Percentiles rank a stretch among this genome's conserved stretches.
Evolutionary conservation across 2,888 invertebrate genomes (phyloP).

Genomic region (Heliconius erato): DNA sequence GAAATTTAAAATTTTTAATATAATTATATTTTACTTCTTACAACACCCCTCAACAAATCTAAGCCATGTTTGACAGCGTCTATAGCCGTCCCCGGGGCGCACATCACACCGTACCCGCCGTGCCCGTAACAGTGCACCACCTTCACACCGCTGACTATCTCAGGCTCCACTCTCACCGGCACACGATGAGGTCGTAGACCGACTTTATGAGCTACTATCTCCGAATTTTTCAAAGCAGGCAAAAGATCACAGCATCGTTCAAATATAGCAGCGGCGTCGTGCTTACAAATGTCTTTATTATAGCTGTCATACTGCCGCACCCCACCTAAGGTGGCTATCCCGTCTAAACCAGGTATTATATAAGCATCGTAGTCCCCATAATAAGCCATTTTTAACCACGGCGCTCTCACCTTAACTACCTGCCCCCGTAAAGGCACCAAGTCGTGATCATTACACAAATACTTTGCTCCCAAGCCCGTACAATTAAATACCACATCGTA

Average conservation of each 20-base stretch:
- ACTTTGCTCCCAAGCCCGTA: conserved; percentile 92
- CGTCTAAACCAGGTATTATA: conserved; percentile 91
- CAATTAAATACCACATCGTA: conserved; percentile 94
- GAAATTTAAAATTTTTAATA: background rate
- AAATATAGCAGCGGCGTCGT: conserved; percentile 91
- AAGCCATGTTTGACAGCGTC: conserved; percentile 90
- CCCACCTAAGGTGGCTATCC: conserved; percentile 93
- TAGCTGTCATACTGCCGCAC: conserved; percentile 93
- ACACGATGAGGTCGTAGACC: conserved; percentile 94
- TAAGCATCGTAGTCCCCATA: conserved; percentile 95
- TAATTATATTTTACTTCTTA: conserved; percentile 68
- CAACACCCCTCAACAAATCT: conserved; percentile 78
- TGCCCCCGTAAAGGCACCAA: conserved; percentile 94
- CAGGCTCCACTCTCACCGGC: conserved; percentile 90
- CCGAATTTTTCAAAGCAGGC: conserved; percentile 88
- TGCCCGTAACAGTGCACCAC: conserved; percentile 98
- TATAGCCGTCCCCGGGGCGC: conserved; percentile 94
- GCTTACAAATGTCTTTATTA: conserved; percentile 87
- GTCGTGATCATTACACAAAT: conserved; percentile 90
- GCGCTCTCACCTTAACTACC: conserved; percentile 92
- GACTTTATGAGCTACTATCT: conserved; percentile 88
- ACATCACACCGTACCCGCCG: conserved; percentile 96
- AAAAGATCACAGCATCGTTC: conserved; percentile 91
- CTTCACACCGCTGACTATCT: conserved; percentile 80
- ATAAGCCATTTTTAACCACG: conserved; percentile 95